A percentile compares a stretch with the other conserved stretches of the same genome.
phyloP scores from a whole-genome alignment of 2,888 invertebrate genomes.

The Gnatocerus cornutus region DNA sequence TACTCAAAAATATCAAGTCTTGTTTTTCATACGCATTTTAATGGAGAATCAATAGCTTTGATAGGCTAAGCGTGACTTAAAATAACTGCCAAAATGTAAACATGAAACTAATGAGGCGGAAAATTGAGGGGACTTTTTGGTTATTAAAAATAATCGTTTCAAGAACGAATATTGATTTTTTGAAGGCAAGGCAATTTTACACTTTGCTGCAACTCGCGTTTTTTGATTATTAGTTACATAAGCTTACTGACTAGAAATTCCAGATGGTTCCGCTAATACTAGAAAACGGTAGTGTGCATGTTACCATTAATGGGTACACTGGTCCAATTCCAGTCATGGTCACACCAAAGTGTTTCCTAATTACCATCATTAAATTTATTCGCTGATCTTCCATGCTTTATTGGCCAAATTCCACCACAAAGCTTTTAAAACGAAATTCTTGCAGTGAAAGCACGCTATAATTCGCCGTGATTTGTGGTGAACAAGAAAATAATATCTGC shows the following conservation, averaged over 20 bases:
- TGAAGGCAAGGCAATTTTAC: background rate
- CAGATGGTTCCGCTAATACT: too few relatives aligned
- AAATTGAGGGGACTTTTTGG: conserved; percentile 15
- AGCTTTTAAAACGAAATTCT: background rate
- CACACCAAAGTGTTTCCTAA: background rate
- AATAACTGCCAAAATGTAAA: conserved; percentile 11
- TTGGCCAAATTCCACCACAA: conserved; percentile 4
- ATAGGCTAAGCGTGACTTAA: conserved; percentile 15
- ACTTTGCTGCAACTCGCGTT: background rate
- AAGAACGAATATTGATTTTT: too few relatives aligned
- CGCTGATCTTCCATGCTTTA: background rate
- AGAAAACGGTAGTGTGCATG: too few relatives aligned
- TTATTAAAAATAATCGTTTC: background rate
- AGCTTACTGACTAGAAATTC: background rate
- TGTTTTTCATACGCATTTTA: conserved; percentile 5
- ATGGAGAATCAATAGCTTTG: conserved; percentile 13
- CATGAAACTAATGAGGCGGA: conserved; percentile 20
- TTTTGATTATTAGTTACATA: background rate
- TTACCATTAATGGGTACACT: too few relatives aligned
- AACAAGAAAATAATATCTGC: conserved; percentile 3
- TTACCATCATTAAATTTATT: background rate
- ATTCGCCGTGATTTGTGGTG: conserved; percentile 4
- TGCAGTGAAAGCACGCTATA: background rate
- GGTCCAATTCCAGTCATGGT: background rate
- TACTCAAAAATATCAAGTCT: conserved; percentile 9